Conservation (phyloP, 2,113 vertebrate genomes). For the Pampusana beccarii region DNA sequence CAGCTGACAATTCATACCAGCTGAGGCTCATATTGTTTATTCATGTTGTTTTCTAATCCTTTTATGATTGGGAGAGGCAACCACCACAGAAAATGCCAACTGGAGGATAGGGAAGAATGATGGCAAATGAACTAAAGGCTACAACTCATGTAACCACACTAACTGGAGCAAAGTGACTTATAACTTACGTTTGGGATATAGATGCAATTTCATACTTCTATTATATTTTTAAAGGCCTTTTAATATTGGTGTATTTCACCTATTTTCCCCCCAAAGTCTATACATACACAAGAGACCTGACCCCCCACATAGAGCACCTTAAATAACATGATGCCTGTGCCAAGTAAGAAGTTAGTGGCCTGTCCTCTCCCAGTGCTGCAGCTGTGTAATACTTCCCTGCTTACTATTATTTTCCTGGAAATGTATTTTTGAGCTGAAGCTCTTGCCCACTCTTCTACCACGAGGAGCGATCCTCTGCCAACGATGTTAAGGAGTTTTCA, state of each 20-base stretch:
- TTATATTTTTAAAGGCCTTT: not conserved
- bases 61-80: not conserved
- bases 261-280: not conserved
- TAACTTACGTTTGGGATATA: not conserved
- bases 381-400: not conserved
- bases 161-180: not conserved
- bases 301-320: not conserved
- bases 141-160: not conserved
- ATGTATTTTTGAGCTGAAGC: not conserved
- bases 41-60: not conserved
- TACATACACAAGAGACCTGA: not conserved
- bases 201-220: not conserved
- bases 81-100: not conserved
- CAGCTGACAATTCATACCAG: not conserved
- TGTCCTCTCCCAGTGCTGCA: not conserved
- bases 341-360: not conserved
- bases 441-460: constrained; percentile 1
- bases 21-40: not conserved
- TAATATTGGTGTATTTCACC: not conserved
- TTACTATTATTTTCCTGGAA: constrained; percentile 44
- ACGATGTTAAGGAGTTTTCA: constrained; percentile 7
- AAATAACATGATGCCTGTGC: not conserved
- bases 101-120: not conserved
- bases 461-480: not conserved
- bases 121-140: not conserved